Evolutionary conservation across 2,888 invertebrate species (phyloP).

Genomic region (Timema cristinae): DNA sequence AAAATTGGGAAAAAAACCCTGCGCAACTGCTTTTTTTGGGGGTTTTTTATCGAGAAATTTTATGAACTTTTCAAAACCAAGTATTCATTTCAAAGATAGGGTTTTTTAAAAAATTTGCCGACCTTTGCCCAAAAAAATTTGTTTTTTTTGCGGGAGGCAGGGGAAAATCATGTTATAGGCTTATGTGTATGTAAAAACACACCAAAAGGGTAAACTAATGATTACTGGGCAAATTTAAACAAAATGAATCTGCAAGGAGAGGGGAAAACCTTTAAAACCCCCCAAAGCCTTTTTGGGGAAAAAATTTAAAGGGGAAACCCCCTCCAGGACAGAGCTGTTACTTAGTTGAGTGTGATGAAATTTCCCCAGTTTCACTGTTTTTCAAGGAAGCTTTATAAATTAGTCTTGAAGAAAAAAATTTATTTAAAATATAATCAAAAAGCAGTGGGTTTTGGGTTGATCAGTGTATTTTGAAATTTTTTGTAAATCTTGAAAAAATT

Average conservation of each 20-base stretch:
- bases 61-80: neutral
- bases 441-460: too few species aligned
- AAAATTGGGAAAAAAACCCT: neutral
- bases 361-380: too few species aligned
- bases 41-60: neutral
- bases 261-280: neutral
- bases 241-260: neutral
- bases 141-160: neutral
- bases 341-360: too few species aligned
- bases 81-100: neutral
- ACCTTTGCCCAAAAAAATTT: neutral
- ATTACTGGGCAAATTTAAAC: neutral
- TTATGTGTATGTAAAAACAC: neutral
- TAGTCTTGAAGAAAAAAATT: too few species aligned
- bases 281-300: neutral
- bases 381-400: too few species aligned
- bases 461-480: too few species aligned
- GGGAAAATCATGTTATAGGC: too few species aligned
- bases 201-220: too few species aligned
- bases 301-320: too few species aligned
- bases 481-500: too few species aligned
- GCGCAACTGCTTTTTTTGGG: neutral
- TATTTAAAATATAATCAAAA: too few species aligned
- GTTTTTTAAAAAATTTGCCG: neutral
- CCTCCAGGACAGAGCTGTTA: too few species aligned